A percentile compares a stretch with the other conserved stretches of the same genome.
Evolutionary conservation across 2,113 vertebrate species (phyloP).

Genomic region (Perca flavescens): DNA sequence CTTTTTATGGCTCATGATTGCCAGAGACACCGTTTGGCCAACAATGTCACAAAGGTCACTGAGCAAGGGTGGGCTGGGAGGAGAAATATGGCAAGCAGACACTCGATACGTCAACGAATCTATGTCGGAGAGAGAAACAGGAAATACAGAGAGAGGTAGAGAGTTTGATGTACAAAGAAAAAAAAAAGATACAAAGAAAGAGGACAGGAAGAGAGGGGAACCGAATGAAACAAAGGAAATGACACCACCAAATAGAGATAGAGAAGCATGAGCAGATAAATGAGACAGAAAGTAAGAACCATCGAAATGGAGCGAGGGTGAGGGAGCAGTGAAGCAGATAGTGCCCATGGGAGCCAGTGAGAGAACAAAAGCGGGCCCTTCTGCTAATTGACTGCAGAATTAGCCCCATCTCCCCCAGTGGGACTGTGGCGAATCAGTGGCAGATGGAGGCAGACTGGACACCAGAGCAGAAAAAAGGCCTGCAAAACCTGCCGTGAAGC

Average conservation of each 20-base stretch:
- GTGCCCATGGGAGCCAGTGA: conserved; percentile 87
- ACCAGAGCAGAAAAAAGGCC: conserved; percentile 85
- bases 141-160: conserved; percentile 72
- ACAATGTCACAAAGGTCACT: conserved; percentile 93
- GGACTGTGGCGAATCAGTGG: conserved; percentile 88
- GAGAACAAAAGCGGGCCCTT: conserved; percentile 97
- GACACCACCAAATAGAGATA: conserved; percentile 61
- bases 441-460: conserved; percentile 95
- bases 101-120: conserved; percentile 83
- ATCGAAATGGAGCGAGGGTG: conserved; percentile 67
- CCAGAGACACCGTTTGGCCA: conserved; percentile 87
- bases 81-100: conserved; percentile 85
- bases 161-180: conserved; percentile 66
- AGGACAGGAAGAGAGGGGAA: conserved; percentile 74
- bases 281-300: conserved; percentile 72
- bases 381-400: conserved; percentile 99
- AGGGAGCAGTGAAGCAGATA: conserved; percentile 85
- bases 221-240: conserved; percentile 80
- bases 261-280: conserved; percentile 65
- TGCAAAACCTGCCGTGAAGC: conserved; percentile 91
- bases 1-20: conserved; percentile 81
- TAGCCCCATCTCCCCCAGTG: conserved; percentile 90
- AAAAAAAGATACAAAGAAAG: conserved; percentile 77
- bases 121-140: conserved; percentile 69
- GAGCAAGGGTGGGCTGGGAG: conserved; percentile 45